phyloP scores from a whole-genome alignment of 2,797 vertebrate genomes.

The Rachycentron canadum region DNA sequence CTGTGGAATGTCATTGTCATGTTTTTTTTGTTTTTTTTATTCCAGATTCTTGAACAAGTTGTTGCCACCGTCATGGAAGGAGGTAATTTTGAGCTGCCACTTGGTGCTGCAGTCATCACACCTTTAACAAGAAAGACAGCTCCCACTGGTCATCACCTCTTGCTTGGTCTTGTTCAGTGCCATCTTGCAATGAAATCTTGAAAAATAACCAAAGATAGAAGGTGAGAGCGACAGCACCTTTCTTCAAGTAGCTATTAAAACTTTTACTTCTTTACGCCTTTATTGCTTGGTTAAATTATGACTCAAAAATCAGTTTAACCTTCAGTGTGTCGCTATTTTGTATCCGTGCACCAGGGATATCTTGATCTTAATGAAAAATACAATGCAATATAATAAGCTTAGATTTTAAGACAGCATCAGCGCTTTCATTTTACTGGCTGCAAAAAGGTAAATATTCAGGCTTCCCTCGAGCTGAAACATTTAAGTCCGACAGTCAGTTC shows the following conservation, averaged over 20 bases:
- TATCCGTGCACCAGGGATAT: neutral
- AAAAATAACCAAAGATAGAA: slow-evolving; percentile 4
- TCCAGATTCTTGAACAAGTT: slow-evolving; percentile 21
- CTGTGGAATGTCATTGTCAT: slow-evolving; percentile 33
- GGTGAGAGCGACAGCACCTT: neutral
- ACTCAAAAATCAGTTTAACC: neutral
- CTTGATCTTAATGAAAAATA: neutral
- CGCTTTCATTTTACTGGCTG: neutral
- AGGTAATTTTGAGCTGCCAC: slow-evolving; percentile 10
- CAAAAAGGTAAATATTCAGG: neutral
- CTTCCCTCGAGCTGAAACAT: neutral
- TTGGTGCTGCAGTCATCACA: neutral
- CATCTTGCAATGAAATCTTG: slow-evolving; percentile 16
- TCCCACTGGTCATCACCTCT: neutral
- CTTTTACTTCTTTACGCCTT: neutral
- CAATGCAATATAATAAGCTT: neutral
- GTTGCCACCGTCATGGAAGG: slow-evolving; percentile 13
- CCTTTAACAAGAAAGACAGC: slow-evolving; percentile 7
- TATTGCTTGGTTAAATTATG: neutral
- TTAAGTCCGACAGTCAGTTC: neutral
- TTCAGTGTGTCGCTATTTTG: neutral
- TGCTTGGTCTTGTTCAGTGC: neutral
- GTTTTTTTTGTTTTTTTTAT: neutral
- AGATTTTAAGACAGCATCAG: neutral
- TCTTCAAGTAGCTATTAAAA: neutral